Conservation (phyloP, 2,113 vertebrate species). For the Osmerus eperlanus region DNA sequence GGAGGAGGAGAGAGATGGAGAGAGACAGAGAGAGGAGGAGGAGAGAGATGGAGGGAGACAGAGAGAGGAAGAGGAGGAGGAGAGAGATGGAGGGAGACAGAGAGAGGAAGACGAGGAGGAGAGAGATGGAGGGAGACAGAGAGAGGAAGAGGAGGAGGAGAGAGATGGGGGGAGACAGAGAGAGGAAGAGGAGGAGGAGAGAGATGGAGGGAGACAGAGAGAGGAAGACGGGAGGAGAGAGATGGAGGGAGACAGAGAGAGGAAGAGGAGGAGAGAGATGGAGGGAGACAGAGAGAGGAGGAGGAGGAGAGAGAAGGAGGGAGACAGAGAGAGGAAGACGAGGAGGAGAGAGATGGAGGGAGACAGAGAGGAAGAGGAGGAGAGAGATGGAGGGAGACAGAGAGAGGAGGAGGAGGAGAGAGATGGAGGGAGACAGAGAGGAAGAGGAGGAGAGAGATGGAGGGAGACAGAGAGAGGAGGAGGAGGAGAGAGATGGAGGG, state of each 20-base stretch:
- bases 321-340: background rate
- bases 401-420: background rate
- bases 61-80: background rate
- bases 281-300: background rate
- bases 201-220: background rate
- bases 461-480: background rate
- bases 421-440: no score
- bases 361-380: background rate
- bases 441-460: background rate
- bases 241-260: background rate
- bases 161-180: background rate
- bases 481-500: background rate
- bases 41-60: background rate
- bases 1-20: background rate
- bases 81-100: background rate
- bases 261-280: slow-evolving; percentile 3
- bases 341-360: background rate
- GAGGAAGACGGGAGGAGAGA: background rate
- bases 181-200: background rate
- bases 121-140: background rate
- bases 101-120: background rate
- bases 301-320: background rate
- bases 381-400: background rate
- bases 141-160: background rate
- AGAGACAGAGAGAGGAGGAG: no score